These are phyloP conservation scores for Pseudomyrmex dendroicus DNA, from an alignment of 1,140 invertebrate species.

Conservation along the genomic window DNA sequence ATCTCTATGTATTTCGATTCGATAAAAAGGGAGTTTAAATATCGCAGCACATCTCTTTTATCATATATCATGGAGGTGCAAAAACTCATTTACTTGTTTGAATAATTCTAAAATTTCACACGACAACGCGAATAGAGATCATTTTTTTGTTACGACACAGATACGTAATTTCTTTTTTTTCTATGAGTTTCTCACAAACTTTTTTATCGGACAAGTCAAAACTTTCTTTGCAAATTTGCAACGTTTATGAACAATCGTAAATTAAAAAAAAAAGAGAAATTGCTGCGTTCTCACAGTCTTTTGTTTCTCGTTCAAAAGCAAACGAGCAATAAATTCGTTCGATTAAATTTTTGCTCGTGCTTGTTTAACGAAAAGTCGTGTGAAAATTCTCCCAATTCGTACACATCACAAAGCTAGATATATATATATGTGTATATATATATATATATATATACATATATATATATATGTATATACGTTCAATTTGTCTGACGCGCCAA, in stretches of 20 bases:
- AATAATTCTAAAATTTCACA: neutral
- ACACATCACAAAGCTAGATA: neutral
- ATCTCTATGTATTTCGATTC: neutral
- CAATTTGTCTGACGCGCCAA: neutral
- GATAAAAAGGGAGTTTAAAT: neutral
- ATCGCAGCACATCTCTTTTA: neutral
- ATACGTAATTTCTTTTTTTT: neutral
- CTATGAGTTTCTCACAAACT: neutral
- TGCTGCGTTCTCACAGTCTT: neutral
- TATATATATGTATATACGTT: too few relatives aligned
- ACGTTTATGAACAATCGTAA: neutral
- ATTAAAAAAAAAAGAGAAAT: neutral
- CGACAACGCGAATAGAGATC: neutral
- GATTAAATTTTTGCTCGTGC: slow-evolving; percentile 6
- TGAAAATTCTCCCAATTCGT: neutral
- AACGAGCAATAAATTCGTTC: slow-evolving; percentile 19
- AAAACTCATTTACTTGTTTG: neutral
- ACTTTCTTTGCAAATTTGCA: neutral
- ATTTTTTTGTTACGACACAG: neutral
- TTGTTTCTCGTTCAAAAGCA: slow-evolving; percentile 5
- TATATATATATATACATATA: neutral
- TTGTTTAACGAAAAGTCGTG: slow-evolving; percentile 4
- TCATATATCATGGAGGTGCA: neutral
- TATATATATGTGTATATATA: neutral
- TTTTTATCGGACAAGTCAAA: neutral